phyloP scores from a whole-genome alignment of 2,113 vertebrate genomes.

The Melanerpes formicivorus region DNA sequence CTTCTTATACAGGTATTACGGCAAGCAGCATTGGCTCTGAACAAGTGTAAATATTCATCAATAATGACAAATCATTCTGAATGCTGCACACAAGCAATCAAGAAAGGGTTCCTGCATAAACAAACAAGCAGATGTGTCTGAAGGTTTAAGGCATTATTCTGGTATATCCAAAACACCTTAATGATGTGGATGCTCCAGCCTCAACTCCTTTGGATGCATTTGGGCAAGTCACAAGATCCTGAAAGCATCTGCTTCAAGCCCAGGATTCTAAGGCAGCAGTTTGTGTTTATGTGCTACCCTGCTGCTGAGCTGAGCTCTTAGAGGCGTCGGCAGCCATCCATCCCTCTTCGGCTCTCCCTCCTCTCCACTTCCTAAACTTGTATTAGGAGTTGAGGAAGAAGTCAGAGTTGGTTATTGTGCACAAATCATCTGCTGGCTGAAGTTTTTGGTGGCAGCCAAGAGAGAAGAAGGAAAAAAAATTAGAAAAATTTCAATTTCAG shows the following conservation, averaged over 20 bases:
- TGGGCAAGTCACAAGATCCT: neutral
- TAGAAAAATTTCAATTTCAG: conserved; percentile 99
- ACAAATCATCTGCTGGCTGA: conserved; percentile 92
- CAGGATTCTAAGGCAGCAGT: neutral
- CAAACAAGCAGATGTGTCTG: neutral
- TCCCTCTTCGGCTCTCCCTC: neutral
- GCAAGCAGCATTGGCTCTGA: neutral
- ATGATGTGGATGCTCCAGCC: neutral
- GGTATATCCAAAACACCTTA: neutral
- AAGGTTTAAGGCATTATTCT: neutral
- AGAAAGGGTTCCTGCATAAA: neutral
- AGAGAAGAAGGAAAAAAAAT: conserved; percentile 84
- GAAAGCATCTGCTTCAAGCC: neutral
- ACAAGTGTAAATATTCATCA: conserved; percentile 47
- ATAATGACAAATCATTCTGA: conserved; percentile 35
- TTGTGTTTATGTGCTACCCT: neutral
- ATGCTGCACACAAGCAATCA: conserved; percentile 1
- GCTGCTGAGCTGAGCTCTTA: neutral
- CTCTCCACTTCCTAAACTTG: conserved; percentile 32
- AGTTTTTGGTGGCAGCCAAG: conserved; percentile 87
- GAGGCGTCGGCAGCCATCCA: conserved; percentile 31
- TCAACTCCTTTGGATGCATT: neutral
- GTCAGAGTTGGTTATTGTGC: conserved; percentile 78
- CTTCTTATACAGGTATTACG: neutral
- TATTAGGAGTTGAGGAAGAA: conserved; percentile 72